Evolutionary conservation across 64 coral and sea anemone genomes (phyloP).

Genomic region (Montipora foliosa): DNA sequence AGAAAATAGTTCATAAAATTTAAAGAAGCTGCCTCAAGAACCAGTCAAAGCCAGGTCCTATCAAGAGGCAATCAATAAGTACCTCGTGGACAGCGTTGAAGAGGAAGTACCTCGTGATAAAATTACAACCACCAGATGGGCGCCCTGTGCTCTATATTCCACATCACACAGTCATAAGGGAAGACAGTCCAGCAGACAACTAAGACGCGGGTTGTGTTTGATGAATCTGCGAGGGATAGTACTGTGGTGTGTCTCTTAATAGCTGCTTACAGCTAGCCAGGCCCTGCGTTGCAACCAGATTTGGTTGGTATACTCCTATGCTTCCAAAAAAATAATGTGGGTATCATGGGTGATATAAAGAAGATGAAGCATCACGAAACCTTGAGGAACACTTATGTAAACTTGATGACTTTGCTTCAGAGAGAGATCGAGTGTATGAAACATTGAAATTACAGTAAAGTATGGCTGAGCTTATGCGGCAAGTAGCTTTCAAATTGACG

Average conservation of each 20-base stretch:
- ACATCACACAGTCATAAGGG: constrained; percentile 21
- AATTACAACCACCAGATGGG: not conserved
- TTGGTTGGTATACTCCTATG: constrained; percentile 18
- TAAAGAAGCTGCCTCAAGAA: too few species aligned
- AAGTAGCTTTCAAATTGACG: constrained; percentile 9
- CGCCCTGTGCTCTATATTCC: constrained; percentile 8
- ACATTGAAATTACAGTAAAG: not conserved
- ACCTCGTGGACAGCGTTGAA: not conserved
- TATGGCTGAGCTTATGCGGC: not conserved
- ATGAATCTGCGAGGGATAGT: constrained; percentile 13
- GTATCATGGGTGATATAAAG: constrained; percentile 3
- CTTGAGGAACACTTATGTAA: constrained; percentile 31
- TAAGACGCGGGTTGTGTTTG: constrained; percentile 22
- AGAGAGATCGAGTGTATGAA: not conserved
- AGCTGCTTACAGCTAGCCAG: constrained; percentile 16
- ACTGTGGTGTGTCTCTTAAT: constrained; percentile 55
- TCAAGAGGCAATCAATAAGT: too few species aligned
- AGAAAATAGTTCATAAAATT: too few species aligned
- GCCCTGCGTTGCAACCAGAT: constrained; percentile 45
- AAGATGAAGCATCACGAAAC: constrained; percentile 8
- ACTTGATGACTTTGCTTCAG: constrained; percentile 21
- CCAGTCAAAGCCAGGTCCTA: too few species aligned
- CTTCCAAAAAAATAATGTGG: constrained; percentile 11
- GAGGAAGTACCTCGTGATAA: constrained; percentile 1
- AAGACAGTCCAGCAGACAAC: constrained; percentile 32